Evolutionary conservation across 2,113 vertebrate genomes (phyloP).

Genomic region (Caranx melampygus): DNA sequence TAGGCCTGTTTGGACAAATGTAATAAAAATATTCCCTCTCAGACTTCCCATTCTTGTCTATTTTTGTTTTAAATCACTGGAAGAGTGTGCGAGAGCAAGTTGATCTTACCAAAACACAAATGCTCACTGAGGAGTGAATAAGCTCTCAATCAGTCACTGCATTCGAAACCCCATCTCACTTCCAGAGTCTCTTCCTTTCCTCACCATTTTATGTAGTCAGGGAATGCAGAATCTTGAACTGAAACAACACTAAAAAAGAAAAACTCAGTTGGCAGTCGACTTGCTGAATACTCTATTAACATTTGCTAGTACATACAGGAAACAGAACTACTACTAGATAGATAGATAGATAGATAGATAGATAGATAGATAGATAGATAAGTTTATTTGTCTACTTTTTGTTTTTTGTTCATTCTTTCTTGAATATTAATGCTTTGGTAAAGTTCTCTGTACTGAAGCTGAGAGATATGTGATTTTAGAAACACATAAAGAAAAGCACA

Average conservation of each 20-base stretch:
- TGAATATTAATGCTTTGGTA: no score
- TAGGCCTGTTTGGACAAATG: constrained; percentile 44
- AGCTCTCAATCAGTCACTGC: neutral
- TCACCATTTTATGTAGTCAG: neutral
- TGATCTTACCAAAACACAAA: constrained; percentile 1
- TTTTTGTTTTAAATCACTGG: constrained; percentile 37
- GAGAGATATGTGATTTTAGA: constrained; percentile 1
- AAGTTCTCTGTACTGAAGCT: no score
- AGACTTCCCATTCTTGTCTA: constrained; percentile 42
- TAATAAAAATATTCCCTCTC: constrained; percentile 59
- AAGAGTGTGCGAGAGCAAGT: neutral
- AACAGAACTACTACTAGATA: neutral
- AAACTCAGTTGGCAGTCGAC: neutral
- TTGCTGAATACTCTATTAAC: neutral
- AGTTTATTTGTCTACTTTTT: no score
- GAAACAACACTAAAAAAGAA: neutral
- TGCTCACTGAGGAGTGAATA: neutral
- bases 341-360: no score
- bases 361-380: no score
- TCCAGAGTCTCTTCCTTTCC: neutral
- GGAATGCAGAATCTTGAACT: neutral
- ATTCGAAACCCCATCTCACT: neutral
- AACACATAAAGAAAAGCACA: no score
- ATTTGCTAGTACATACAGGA: neutral
- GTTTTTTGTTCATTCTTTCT: no score